Base-by-base conservation (phyloP, 2,888 invertebrate species). In the Chalcosyrphus nemorum region DNA sequence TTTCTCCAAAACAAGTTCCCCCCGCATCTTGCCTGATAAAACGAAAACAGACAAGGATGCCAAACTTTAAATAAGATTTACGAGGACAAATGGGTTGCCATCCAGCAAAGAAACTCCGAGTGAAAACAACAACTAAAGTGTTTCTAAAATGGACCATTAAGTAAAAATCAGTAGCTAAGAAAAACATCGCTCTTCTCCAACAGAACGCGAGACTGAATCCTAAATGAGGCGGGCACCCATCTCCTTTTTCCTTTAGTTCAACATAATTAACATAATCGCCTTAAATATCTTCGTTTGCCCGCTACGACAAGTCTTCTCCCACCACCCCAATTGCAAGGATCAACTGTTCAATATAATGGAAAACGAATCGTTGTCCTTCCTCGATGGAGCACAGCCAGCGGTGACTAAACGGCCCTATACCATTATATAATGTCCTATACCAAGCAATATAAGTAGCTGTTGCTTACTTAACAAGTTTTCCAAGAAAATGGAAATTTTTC, bases 401-500 rank as follows among this genome's bases (percentile, higher is more conserved):
- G 13, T n/a, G 45, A 71, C 70, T 63, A 77, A 77, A 61, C 77
- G 71, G 35, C 70, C 56, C 74, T 32, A 29, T 43, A 52, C 52
- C 47, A 56, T 50, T 65, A 66, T 38, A 66, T 45, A 50, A 66
- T 80, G 47, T 71, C 41, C 41, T 19, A 57, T 61, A 27, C 41
- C 24, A 70, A 63, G 70, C 57, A 76, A 54, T 76, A 61, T 82
- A 82, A 82, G 81, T 82, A 82, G 81, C 82, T 78, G 78, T 84
- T 78, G 78, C 82, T 84, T 84, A 84, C 82, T 84, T 84, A 78
- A 84, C 82, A 78, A 82, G 71, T 76, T 81, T 76, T 56, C 54
- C 70, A 81, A 76, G 72, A 70, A 84, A 84, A 84, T 84, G 82
- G 72, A 84, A 84, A 84, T 78, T 84, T 84, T 84, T 84, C 78